These are phyloP conservation scores for Panorpa germanica DNA, from an alignment of 2,888 invertebrate species.

Conservation along the genomic window DNA sequence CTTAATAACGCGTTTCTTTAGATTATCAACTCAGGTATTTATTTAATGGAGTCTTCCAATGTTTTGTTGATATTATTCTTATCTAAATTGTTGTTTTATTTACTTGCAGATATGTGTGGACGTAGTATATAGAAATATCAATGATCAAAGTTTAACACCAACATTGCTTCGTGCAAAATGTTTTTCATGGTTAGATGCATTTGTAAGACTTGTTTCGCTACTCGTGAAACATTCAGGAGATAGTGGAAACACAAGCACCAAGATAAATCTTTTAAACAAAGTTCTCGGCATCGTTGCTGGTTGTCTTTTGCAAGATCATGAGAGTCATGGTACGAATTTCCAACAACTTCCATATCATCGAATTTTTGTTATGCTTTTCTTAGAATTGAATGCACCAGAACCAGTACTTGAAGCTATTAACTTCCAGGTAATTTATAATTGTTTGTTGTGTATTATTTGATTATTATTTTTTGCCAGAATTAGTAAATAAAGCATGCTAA, in stretches of 20 bases:
- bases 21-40: conserved; percentile 88
- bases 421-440: conserved; percentile 41
- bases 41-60: no score
- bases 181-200: conserved; percentile 89
- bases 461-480: conserved; percentile 2
- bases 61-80: no score
- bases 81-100: no score
- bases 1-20: conserved; percentile 90
- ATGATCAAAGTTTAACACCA: conserved; percentile 46
- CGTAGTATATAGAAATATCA: conserved; percentile 69
- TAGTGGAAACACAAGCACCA: conserved; percentile 78
- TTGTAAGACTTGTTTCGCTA: conserved; percentile 80
- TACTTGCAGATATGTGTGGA: conserved; percentile 97
- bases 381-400: conserved; percentile 89
- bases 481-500: conserved; percentile 1
- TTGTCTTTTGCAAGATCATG: conserved; percentile 90
- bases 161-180: conserved; percentile 70
- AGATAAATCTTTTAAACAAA: conserved; percentile 92
- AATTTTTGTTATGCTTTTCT: conserved; percentile 87
- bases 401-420: conserved; percentile 87
- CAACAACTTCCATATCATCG: conserved; percentile 97
- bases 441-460: neutral
- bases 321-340: conserved; percentile 63
- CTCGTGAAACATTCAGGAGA: conserved; percentile 92
- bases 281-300: conserved; percentile 89